Evolutionary conservation across 2,797 vertebrate genomes (phyloP), one percentile per base, ranked within the genome.

Genomic region (Fistularia tabacaria): DNA sequence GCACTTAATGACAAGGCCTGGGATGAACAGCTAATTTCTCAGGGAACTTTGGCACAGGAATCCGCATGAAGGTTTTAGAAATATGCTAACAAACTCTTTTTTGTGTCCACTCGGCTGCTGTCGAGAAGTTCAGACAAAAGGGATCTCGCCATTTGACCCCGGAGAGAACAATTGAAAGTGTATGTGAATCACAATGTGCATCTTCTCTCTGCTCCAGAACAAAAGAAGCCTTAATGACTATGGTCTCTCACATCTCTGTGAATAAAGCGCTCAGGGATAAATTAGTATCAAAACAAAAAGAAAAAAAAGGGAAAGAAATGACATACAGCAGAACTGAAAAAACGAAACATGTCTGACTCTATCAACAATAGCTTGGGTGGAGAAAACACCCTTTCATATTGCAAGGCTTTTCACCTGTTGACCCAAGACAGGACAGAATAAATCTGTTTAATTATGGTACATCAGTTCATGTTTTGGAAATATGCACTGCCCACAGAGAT

Each of bases 111-210:
- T 56, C 40, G 47, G 67, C 54, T 49, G 51, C 66, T 70, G 66
- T 41, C 63, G 80, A 84, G 80, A 85, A 87, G 84, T 86, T 76
- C 64, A 79, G 81, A 92, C 90, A 92, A 91, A 91, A 89, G 89
- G 74, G 87, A 89, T 66, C 69, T 87, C 85, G 51, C 85, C 64
- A 76, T 89, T 89, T 86, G 86, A 89, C 87, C 85, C 89, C 74
- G 70, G 62, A 73, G 12, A 51, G 77, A 91, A 92, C 90, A 92
- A 92, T 87, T 56, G 84, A 81, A 87, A 87, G 84, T 87, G 78
- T 86, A 88, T 87, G 73, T 3, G 69, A 60, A 68, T 78, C 76
- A 90, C 90, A 90, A 84, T 87, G 86, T 79, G 64, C 1, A 68
- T 83, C 77, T 85, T 87, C 81, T 80, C 63, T 78, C 61, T 52